These are phyloP conservation scores for Ips nitidus DNA, from an alignment of 1,140 invertebrate species.

Conservation along the genomic window DNA sequence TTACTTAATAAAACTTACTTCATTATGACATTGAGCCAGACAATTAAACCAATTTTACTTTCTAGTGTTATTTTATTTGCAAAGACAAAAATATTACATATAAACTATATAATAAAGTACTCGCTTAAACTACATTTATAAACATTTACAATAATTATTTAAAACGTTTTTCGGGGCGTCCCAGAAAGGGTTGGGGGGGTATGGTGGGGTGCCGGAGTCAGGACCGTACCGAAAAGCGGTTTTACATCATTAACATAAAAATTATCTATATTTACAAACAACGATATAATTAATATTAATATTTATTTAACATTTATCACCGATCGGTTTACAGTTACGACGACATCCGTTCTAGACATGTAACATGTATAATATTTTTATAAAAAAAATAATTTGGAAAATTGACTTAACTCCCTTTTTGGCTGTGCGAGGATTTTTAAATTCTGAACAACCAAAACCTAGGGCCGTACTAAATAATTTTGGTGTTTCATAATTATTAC, in stretches of 20 bases:
- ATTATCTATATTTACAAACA: conserved; percentile 36
- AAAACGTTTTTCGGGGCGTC: background rate
- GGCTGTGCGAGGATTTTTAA: too few species aligned
- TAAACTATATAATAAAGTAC: conserved; percentile 49
- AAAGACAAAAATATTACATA: conserved; percentile 47
- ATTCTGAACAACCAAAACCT: too few species aligned
- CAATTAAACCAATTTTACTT: background rate
- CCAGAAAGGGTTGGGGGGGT: background rate
- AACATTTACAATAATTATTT: conserved; percentile 36
- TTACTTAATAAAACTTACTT: too few species aligned
- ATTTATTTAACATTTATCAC: conserved; percentile 36
- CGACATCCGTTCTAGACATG: background rate
- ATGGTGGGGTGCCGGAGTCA: background rate
- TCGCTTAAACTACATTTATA: conserved; percentile 44
- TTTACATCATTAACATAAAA: conserved; percentile 28
- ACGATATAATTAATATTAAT: conserved; percentile 7
- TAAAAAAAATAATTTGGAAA: too few species aligned
- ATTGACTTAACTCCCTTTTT: too few species aligned
- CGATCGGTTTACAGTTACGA: conserved; percentile 17
- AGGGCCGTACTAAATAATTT: too few species aligned
- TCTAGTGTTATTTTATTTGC: conserved; percentile 41
- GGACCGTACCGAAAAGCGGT: conserved; percentile 21
- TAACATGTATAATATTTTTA: too few species aligned
- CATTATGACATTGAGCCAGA: too few species aligned
- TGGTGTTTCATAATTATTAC: background rate